phyloP scores from a whole-genome alignment of 2,113 vertebrate species.

The Oenanthe melanoleuca region DNA sequence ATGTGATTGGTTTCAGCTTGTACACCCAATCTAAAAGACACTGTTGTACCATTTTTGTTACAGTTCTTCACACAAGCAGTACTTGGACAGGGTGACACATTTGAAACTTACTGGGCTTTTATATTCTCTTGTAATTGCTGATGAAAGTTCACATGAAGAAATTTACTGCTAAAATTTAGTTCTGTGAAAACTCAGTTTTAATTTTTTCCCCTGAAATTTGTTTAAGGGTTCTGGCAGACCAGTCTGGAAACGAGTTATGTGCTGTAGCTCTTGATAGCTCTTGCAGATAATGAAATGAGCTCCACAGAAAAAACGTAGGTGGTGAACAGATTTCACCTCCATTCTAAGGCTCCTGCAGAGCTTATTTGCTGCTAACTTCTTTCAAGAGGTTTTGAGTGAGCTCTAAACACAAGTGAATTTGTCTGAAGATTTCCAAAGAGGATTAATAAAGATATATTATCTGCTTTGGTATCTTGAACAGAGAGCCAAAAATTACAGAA shows the following conservation, averaged over 20 bases:
- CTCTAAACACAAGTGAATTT: neutral
- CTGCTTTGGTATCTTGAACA: constrained; percentile 22
- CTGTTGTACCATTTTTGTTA: neutral
- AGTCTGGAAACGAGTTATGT: neutral
- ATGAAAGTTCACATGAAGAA: neutral
- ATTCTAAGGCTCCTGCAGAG: neutral
- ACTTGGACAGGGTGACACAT: neutral
- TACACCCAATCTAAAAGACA: neutral
- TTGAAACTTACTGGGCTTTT: neutral
- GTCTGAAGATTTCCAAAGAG: constrained; percentile 10
- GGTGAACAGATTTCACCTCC: neutral
- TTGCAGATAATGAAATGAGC: neutral
- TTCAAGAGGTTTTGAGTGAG: neutral
- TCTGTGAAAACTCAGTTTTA: neutral
- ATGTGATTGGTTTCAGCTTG: neutral
- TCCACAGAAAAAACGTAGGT: neutral
- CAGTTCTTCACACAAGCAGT: neutral
- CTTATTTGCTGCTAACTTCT: neutral
- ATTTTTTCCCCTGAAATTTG: neutral
- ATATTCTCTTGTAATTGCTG: neutral
- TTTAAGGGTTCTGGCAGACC: neutral
- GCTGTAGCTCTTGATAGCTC: neutral
- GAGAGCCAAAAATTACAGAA: neutral
- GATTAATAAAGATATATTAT: constrained; percentile 14
- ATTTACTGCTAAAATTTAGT: neutral